Base-by-base conservation (phyloP, 2,888 invertebrate genomes). In the Brenthis hecate region DNA sequence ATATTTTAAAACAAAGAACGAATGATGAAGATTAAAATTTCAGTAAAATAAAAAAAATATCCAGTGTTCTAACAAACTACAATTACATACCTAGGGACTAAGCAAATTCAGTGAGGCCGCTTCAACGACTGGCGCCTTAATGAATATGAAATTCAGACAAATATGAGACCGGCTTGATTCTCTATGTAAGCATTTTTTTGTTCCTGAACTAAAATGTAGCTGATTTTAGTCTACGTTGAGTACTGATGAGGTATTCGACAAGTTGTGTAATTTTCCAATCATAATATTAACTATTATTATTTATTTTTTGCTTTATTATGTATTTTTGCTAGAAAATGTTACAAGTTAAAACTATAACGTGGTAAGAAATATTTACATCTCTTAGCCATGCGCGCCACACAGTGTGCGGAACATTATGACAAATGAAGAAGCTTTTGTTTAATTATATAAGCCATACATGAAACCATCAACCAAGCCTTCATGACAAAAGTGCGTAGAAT, bases 91-190 rank as follows among this genome's bases (percentile, higher is more conserved):
- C 19, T 36, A 51, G 13, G 8, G 19, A 53, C 51, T 53, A 62
- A 61, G 36, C 36, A 53, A 53, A 62, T 62, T 32, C 53, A 28
- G 32, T 32, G 50, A 4, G 32, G 32, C 14, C 8, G n/a, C n/a
- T 32, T 19, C 61, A n/a, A 36, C 36, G 16, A 14, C 36, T 6
- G 51, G 14, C 58, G 48, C 28, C 13, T 48, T 61, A 61, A 61
- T 51, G 61, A 61, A 61, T 51, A 32, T 51, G 32, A 32, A 61
- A 32, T 61, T 61, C 32, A 51, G 50, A 60, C 48, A 60, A 51
- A 61, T 51, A 36, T 28, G 32, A 23, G 16, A 14, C 53, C 6
- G 3, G n/a, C 36, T 56, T 32, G 36, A 36, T 56, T 56, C 36
- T 32, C 36, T 28, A 32, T 16, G 16, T 5, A 32, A 4, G 6